These are phyloP conservation scores for Pomacea maculata DNA, from an alignment of 1,140 invertebrate species.

Conservation along the genomic window DNA sequence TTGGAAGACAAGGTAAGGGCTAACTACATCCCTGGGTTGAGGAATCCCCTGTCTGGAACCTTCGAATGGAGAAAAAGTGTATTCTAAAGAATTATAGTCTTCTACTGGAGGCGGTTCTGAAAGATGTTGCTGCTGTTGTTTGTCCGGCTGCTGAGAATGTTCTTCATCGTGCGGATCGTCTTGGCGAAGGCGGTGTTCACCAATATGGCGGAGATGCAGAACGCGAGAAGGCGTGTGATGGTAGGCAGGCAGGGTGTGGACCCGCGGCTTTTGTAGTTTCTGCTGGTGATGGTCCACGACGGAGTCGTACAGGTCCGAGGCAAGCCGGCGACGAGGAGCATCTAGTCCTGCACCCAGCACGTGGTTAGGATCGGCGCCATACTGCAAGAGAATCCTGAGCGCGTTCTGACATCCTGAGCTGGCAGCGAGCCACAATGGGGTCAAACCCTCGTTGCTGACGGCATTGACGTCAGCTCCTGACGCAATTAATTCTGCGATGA, in stretches of 20 bases:
- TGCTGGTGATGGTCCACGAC: background rate
- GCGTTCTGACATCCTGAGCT: slow-evolving; percentile 3
- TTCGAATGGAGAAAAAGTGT: too few species aligned
- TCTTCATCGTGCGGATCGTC: too few species aligned
- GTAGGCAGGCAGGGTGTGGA: background rate
- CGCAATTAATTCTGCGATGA: slow-evolving; percentile 11
- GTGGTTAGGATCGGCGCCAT: slow-evolving; percentile 7
- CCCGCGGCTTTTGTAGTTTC: background rate
- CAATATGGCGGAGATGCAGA: too few species aligned
- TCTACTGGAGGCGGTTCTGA: too few species aligned
- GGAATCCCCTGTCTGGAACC: background rate
- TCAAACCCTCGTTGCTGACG: background rate
- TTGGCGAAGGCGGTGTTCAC: too few species aligned
- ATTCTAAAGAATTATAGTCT: too few species aligned
- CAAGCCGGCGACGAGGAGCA: background rate
- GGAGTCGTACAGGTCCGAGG: background rate
- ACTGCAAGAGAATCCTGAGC: slow-evolving; percentile 1
- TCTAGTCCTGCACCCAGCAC: background rate
- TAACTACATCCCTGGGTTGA: background rate
- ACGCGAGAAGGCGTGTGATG: too few species aligned
- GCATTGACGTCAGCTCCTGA: slow-evolving; percentile 15
- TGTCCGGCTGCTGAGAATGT: too few species aligned
- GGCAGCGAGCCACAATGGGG: background rate
- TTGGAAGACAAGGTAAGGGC: background rate
- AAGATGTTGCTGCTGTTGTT: too few species aligned